phyloP scores from a whole-genome alignment of 2,113 vertebrate species.

The Anoplopoma fimbria region DNA sequence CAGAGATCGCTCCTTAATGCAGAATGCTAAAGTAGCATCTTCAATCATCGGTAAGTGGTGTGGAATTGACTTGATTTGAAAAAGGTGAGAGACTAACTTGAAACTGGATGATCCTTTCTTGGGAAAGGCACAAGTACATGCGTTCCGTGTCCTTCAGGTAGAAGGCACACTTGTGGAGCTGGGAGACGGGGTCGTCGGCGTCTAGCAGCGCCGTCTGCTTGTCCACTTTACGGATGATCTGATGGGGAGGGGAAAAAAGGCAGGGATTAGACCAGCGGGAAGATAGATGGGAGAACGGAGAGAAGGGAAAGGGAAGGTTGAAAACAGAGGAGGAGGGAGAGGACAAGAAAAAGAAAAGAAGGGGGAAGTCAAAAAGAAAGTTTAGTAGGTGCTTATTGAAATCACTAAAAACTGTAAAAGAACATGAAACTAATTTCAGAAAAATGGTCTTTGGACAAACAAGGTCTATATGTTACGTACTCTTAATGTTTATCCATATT shows the following conservation, averaged over 20 bases:
- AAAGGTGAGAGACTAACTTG: constrained; percentile 86
- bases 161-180: constrained; percentile 99
- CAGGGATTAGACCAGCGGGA: neutral
- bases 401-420: neutral
- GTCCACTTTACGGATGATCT: constrained; percentile 99
- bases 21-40: neutral
- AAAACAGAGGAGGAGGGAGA: neutral
- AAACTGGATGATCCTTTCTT: constrained; percentile 99
- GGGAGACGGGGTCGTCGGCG: constrained; percentile 97
- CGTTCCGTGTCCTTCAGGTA: constrained; percentile 99
- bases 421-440: neutral
- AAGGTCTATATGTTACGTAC: neutral
- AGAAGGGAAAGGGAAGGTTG: too few relatives aligned
- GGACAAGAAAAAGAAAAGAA: neutral
- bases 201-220: constrained; percentile 98
- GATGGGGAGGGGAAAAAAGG: constrained; percentile 10
- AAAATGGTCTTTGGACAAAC: neutral
- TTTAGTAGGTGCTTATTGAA: neutral
- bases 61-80: too few relatives aligned
- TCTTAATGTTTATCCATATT: neutral
- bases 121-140: constrained; percentile 99
- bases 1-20: neutral
- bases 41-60: too few relatives aligned
- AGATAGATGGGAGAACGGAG: too few relatives aligned
- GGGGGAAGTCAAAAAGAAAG: neutral